Base-by-base conservation (phyloP, 2,113 vertebrate species). In the Verasper variegatus region DNA sequence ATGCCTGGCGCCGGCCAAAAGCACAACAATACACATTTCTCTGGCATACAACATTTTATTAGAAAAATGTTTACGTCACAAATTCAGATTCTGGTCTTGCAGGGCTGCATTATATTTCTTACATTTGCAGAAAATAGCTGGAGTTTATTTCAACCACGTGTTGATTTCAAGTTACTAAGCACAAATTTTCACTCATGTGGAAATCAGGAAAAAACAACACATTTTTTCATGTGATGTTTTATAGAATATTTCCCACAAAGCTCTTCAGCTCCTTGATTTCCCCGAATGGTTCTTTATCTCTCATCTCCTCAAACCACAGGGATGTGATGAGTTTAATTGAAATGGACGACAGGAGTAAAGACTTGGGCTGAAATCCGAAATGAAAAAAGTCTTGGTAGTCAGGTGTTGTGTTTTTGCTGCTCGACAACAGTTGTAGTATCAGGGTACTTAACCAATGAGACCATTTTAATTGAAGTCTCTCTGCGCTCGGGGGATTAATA, bases 391-490 rank as follows among this genome's bases (percentile, higher is more conserved):
- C 60, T 72, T 76, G 52, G 55, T 59, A 24, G 35, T 77, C 37
- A 24, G 51, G 45, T 45, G 27, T 68, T 54, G 20, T 52, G 47
- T 72, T 78, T 82, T 45, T 26, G 35, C 21, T 37, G 18, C 58
- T 18, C 21, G 17, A 73, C 55, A 70, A n/a, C 64, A 83, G 71
- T 76, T 64, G 66, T 31, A 20, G 68, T 75, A 68, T 75, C 62
- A 61, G 51, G 61, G 31, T 55, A 65, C 54, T 66, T 74, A 71
- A 83, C 73, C 79, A 86, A 35, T 24, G 63, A 80, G 56, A 63
- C 68, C 24, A 45, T 68, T 83, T 79, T 63, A 57, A 81, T 86
- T 86, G 83, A 80, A 88, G 56, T 85, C 72, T 57, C 61, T 76
- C 74, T 71, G 52, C 24, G 65, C 80, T 20, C 73, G 11, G 78